These are phyloP conservation scores for Galeruca laticollis DNA, from an alignment of 2,888 invertebrate species.

Conservation along the genomic window DNA sequence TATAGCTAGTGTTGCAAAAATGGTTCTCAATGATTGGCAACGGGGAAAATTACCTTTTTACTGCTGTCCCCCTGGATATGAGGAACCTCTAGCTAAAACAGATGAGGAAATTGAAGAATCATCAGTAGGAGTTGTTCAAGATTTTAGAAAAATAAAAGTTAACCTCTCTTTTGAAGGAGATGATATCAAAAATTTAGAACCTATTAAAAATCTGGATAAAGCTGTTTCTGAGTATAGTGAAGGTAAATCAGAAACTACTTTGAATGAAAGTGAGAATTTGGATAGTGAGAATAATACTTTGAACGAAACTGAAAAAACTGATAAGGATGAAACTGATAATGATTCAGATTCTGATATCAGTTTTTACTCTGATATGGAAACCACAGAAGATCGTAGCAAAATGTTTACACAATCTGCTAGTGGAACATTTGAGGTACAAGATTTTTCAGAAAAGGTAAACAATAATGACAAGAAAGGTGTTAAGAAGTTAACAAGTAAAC, in stretches of 20 bases:
- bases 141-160: conserved; percentile 85
- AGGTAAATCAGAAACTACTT: conserved; percentile 66
- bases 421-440: conserved; percentile 68
- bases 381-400: conserved; percentile 70
- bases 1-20: conserved; percentile 86
- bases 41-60: conserved; percentile 97
- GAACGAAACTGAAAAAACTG: conserved; percentile 34
- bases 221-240: conserved; percentile 59
- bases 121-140: conserved; percentile 76
- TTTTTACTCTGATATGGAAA: conserved; percentile 78
- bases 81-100: conserved; percentile 71
- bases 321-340: conserved; percentile 49
- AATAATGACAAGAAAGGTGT: conserved; percentile 54
- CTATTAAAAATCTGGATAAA: conserved; percentile 59
- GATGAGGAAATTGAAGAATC: conserved; percentile 55
- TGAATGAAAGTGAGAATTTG: conserved; percentile 61
- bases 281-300: conserved; percentile 39
- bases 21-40: conserved; percentile 99
- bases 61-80: conserved; percentile 87
- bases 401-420: conserved; percentile 60
- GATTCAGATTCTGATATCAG: conserved; percentile 74
- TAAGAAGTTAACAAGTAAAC: conserved; percentile 80
- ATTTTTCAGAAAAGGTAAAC: conserved; percentile 52
- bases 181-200: conserved; percentile 73
- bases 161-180: conserved; percentile 66